These are phyloP conservation scores for Conus canariensis DNA, from an alignment of 2,888 invertebrate species.

Conservation along the genomic window DNA sequence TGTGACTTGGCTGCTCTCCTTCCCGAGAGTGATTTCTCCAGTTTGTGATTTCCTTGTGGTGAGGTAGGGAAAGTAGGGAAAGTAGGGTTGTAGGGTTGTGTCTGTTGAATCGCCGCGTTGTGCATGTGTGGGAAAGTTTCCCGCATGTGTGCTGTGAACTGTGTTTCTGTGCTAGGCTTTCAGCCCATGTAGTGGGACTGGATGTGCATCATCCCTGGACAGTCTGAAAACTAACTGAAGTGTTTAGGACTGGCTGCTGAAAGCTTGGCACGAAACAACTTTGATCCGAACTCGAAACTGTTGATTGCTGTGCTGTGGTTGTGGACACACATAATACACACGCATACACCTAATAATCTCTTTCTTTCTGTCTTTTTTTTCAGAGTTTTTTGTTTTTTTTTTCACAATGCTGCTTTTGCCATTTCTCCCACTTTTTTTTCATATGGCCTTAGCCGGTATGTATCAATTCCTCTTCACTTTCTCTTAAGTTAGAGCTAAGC, in stretches of 20 bases:
- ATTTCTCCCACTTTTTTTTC: not conserved
- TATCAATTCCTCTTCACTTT: not conserved
- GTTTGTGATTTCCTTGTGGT: not conserved
- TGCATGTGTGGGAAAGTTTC: not conserved
- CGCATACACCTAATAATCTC: slow-evolving; percentile 9
- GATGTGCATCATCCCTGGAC: not conserved
- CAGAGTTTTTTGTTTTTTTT: not conserved
- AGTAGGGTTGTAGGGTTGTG: no score
- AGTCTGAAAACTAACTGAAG: not conserved
- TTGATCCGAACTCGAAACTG: not conserved
- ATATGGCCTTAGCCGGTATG: not conserved
- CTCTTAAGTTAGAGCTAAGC: not conserved
- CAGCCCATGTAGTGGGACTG: not conserved
- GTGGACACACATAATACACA: not conserved
- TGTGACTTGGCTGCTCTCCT: slow-evolving; percentile 5
- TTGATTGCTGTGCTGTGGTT: not conserved
- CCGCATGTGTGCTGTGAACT: not conserved
- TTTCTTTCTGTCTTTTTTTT: not conserved
- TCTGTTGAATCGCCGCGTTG: not conserved
- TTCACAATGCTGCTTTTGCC: not conserved
- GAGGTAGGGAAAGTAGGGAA: not conserved
- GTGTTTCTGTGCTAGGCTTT: not conserved
- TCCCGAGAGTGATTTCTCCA: not conserved
- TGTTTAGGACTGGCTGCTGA: slow-evolving; percentile 10
- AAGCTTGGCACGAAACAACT: not conserved